These are phyloP conservation scores for Zygaena filipendulae DNA, from an alignment of 2,888 invertebrate genomes.

Conservation along the genomic window DNA sequence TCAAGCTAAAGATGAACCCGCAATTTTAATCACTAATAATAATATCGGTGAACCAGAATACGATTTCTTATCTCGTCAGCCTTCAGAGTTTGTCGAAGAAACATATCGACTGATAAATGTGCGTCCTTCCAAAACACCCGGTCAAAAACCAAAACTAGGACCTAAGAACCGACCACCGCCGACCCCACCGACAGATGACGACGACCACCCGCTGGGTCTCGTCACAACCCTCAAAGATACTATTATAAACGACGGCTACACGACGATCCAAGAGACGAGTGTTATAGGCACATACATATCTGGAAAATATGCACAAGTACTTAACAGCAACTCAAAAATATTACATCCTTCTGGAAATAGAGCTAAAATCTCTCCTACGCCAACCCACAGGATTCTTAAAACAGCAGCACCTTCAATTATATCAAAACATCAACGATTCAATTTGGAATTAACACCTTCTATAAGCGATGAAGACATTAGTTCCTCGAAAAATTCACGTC, in stretches of 20 bases:
- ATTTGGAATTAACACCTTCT: slow-evolving; percentile 74
- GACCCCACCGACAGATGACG: slow-evolving; percentile 61
- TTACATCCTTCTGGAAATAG: slow-evolving; percentile 58
- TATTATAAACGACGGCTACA: slow-evolving; percentile 82
- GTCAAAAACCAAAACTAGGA: slow-evolving; percentile 52
- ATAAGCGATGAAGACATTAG: slow-evolving; percentile 71
- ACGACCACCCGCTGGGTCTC: slow-evolving; percentile 80
- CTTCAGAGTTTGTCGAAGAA: slow-evolving; percentile 86
- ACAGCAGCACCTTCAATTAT: slow-evolving; percentile 75
- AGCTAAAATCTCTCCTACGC: slow-evolving; percentile 74
- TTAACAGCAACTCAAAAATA: slow-evolving; percentile 83
- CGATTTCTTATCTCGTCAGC: slow-evolving; percentile 86
- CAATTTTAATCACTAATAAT: slow-evolving; percentile 73
- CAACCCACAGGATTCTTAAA: slow-evolving; percentile 76
- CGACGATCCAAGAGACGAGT: slow-evolving; percentile 88
- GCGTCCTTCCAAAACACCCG: slow-evolving; percentile 72
- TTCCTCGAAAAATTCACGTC: slow-evolving; percentile 63
- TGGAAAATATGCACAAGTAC: slow-evolving; percentile 88
- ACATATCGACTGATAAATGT: slow-evolving; percentile 86
- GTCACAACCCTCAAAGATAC: slow-evolving; percentile 88
- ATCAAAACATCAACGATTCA: slow-evolving; percentile 61
- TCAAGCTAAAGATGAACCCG: slow-evolving; percentile 62
- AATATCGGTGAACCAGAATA: slow-evolving; percentile 85
- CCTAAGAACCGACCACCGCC: slow-evolving; percentile 48
- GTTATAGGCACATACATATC: slow-evolving; percentile 91